Evolutionary conservation across 2,888 invertebrate genomes (phyloP), one percentile per base, ranked within the genome.

Genomic region (Fragum sueziense): DNA sequence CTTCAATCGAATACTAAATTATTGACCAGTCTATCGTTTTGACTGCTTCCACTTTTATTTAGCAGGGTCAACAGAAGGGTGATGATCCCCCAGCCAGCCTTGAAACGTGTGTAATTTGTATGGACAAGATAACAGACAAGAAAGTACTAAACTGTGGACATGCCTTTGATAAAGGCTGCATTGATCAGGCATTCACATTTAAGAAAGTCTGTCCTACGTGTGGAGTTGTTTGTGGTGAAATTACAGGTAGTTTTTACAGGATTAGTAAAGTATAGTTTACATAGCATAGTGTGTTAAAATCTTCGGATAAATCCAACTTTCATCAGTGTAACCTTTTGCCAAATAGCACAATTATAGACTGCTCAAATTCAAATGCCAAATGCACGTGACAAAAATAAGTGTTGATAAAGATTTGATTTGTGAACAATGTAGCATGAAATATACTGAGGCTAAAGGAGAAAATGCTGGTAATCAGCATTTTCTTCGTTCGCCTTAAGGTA

Each of bases 131-230:
- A 3, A 71, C 52, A 25, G 54, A 70, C 2, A 72, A 75, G 29
- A 86, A 76, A 70, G 76, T 51, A 34, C 37, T 86, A 27, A 67
- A 62, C n/a, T 86, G 85, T 82, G 84, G 82, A 20, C 85, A 86
- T 68, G 41, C 54, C 14, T 86, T 80, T 74, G 82, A 84, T 70
- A 71, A 47, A n/a, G 82, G 81, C 3, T 86, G 85, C 54, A 86
- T 86, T 57, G 80, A 79, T 9, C 75, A 74, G 27, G 71, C 68
- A 11, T 86, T 86, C 47, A 27, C 6, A 20, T 31, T 52, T 34
- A 83, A 80, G 61, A 76, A 77, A 52, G 79, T 80, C 11, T 88
- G 89, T 74, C 86, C 93, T 87, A 96, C 95, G 96, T 88, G 88
- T 79, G 85, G 87, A 22, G 65, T 51, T 11, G 70, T 84, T 25